phyloP scores from a whole-genome alignment of 2,888 invertebrate species.

The Diadegma fenestrale region DNA sequence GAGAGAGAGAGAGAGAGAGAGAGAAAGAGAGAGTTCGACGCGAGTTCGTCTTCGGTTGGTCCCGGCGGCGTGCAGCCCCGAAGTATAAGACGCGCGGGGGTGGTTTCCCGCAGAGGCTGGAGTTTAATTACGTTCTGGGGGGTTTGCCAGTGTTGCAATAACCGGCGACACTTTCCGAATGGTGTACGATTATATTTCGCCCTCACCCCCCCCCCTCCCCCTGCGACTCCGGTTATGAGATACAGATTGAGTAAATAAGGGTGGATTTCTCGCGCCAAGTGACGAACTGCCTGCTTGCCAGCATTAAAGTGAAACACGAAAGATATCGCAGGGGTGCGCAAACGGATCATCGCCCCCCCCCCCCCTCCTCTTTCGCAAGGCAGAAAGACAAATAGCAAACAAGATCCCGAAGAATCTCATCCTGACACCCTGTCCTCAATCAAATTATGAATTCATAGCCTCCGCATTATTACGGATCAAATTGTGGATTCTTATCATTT shows the following conservation, averaged over 20 bases:
- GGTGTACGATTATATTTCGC: slow-evolving; percentile 72
- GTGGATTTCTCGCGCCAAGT: slow-evolving; percentile 55
- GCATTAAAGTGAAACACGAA: slow-evolving; percentile 40
- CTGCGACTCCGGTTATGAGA: slow-evolving; percentile 69
- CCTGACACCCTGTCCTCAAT: slow-evolving; percentile 63
- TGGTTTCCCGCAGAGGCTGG: slow-evolving; percentile 63
- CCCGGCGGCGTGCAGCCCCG: slow-evolving; percentile 68
- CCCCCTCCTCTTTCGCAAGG: no score
- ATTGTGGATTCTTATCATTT: slow-evolving; percentile 60
- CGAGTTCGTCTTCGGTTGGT: slow-evolving; percentile 62
- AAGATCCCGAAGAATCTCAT: slow-evolving; percentile 34
- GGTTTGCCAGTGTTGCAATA: slow-evolving; percentile 79
- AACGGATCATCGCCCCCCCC: slow-evolving; percentile 1
- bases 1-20: slow-evolving; percentile 58
- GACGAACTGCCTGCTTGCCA: slow-evolving; percentile 45
- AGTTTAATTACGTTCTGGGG: slow-evolving; percentile 82
- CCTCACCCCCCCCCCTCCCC: slow-evolving; percentile 34
- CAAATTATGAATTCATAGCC: slow-evolving; percentile 65
- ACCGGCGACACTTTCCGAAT: slow-evolving; percentile 74
- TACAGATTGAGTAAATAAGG: slow-evolving; percentile 73
- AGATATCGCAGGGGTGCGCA: slow-evolving; percentile 11
- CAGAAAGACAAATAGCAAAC: slow-evolving; percentile 33
- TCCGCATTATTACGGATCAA: slow-evolving; percentile 41
- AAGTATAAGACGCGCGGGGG: slow-evolving; percentile 65
- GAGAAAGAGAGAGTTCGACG: slow-evolving; percentile 50